Conservation (phyloP, 2,888 invertebrate genomes). For the Urechis unicinctus region DNA sequence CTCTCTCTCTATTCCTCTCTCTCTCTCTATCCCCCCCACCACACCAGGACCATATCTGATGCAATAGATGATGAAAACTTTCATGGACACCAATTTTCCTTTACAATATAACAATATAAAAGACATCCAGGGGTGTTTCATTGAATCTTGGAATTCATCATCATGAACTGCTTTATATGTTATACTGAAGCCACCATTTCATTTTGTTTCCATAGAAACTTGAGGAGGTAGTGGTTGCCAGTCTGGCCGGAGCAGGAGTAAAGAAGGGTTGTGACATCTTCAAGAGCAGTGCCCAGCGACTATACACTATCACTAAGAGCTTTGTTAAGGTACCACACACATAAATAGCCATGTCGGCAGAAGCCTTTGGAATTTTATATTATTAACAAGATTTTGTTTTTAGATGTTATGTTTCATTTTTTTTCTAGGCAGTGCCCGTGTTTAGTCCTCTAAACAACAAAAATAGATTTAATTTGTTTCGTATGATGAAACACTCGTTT, state of each 20-base stretch:
- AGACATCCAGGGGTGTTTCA: no score
- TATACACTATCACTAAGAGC: not conserved
- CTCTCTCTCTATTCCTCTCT: no score
- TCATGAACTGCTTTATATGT: not conserved
- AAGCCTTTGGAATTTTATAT: not conserved
- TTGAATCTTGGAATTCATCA: no score
- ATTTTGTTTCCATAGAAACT: not conserved
- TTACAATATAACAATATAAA: no score
- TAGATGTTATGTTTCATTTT: not conserved
- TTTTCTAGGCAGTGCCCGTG: not conserved
- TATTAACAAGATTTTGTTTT: not conserved
- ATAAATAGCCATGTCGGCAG: no score
- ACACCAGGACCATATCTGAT: no score
- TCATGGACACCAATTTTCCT: no score
- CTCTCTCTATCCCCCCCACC: no score
- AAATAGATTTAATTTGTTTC: no score
- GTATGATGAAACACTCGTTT: no score
- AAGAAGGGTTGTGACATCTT: not conserved
- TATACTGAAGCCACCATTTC: not conserved
- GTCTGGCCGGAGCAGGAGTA: not conserved
- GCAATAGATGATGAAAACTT: no score
- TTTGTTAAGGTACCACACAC: not conserved
- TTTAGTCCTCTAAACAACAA: no score
- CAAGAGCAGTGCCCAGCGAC: not conserved
- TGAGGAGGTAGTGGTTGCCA: not conserved